Base-by-base conservation (phyloP, 2,888 invertebrate species). In the Oscheius myriophilus region DNA sequence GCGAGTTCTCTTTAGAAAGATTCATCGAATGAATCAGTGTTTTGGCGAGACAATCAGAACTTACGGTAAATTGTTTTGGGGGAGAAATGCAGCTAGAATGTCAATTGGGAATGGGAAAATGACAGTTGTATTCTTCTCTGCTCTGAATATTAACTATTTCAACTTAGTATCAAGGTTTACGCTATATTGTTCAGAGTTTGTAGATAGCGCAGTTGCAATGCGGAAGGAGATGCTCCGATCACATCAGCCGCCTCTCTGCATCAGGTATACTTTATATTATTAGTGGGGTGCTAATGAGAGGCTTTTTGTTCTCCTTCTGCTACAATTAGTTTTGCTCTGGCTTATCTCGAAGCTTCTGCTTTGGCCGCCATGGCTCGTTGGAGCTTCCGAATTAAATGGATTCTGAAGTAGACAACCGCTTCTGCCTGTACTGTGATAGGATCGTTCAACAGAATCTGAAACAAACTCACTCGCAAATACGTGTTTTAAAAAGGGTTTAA, bases 401-500 rank as follows among this genome's bases (percentile, higher is more conserved):
- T 95, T 45, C 88, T 81, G 78, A 88, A 89, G 76, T 89, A 89
- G 25, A 89, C 87, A 21, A 90, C 90, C 21, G 96, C 96, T 87
- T 97, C 96, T 58, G 97, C 96, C 2, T 95, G 94, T 4, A 97
- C 96, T 0, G 96, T 97, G 66, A 97, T 96, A 67, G 94, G 94
- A 89, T 97, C 96, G 88, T 95, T 78, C 9, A 79, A 81, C 0
- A 81, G 73, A 67, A 81, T 79, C 71, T 72, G 51, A 33, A 70
- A 6, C 33, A 33, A 33, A 3, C 33, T 33, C 9, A 6, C 9
- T 6, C 9, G 33, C n/a, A n/a, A n/a, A n/a, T n/a, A n/a, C n/a
- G n/a, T n/a, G n/a, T n/a, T n/a, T n/a, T n/a, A n/a, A n/a, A n/a
- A n/a, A n/a, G n/a, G n/a, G n/a, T n/a, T n/a, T n/a, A n/a, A n/a